Evolutionary conservation across 2,888 invertebrate species (phyloP), one percentile per base, ranked within the genome.

Genomic region (Tenthredo distinguenda): DNA sequence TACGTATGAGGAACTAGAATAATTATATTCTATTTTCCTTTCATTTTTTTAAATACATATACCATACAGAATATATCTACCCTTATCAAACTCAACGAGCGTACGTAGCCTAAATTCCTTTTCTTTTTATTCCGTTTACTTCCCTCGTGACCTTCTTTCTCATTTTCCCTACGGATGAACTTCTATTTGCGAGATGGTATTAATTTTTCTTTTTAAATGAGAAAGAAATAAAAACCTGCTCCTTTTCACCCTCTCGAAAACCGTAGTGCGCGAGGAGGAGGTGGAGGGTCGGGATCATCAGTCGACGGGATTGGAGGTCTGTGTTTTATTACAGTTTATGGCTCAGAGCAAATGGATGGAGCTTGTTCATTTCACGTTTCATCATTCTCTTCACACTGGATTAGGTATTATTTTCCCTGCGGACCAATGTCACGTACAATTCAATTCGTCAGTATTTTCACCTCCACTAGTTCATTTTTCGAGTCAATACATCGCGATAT

Each of bases 361-460:
- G 40, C 79, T 79, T 79, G 79, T 79, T 79, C 62, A 79, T 79
- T 79, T 79, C 55, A 37, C 34, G 47, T n/a, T 62, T n/a, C 62
- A 62, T 79, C 79, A 79, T 79, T 21, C 76, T 31, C 21, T 37
- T 21, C 37, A 18, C 50, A 10, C 26, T 6, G 47, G 21, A 50
- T 77, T 77, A 50, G 40, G 43, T 50, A 31, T 50, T 50, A 26
- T 43, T 74, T 77, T 55, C 72, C 43, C 72, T 74, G 26, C n/a
- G 72, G 72, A 74, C 34, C 72, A 43, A 74, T 74, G 72, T 74
- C 40, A 21, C 72, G 12, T 34, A 18, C 21, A 31, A 74, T 74
- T 74, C 72, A 74, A 74, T 74, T 74, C 72, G n/a, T 18, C 72
- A 72, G 21, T 43, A 68, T 34, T 31, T 26, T 26, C 26, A 26